Conservation (phyloP, 2,888 invertebrate species). For the Zele albiditarsus region DNA sequence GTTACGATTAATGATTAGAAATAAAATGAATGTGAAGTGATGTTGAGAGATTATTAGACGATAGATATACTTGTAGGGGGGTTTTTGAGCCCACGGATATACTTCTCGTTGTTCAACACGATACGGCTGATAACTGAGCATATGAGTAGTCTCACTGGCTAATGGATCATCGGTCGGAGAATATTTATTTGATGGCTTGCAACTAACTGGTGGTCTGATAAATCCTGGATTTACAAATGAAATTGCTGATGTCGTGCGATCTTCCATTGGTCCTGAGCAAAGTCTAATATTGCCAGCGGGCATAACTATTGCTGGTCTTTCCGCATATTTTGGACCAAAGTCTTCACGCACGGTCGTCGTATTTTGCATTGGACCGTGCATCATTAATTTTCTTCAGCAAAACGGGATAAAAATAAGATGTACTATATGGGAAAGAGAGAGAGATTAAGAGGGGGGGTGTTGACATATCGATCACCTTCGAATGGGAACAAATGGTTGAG, state of each 20-base stretch:
- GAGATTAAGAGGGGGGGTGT: background rate
- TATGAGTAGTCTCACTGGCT: slow-evolving; percentile 66
- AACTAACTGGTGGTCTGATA: slow-evolving; percentile 60
- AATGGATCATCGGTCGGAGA: slow-evolving; percentile 60
- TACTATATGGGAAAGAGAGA: background rate
- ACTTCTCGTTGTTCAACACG: slow-evolving; percentile 59
- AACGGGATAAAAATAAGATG: background rate
- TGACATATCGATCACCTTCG: slow-evolving; percentile 54
- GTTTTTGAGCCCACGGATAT: slow-evolving; percentile 67
- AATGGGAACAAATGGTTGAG: slow-evolving; percentile 62
- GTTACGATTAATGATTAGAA: background rate
- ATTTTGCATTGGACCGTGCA: slow-evolving; percentile 63
- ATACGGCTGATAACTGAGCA: slow-evolving; percentile 68
- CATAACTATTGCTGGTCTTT: slow-evolving; percentile 60
- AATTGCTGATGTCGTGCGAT: slow-evolving; percentile 59
- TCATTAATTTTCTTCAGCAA: slow-evolving; percentile 27
- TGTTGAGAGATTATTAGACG: background rate
- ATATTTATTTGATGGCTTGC: slow-evolving; percentile 64
- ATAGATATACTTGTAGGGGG: slow-evolving; percentile 58
- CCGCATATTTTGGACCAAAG: slow-evolving; percentile 59
- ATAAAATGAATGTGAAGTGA: background rate
- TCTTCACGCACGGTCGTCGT: slow-evolving; percentile 66
- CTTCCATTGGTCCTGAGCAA: slow-evolving; percentile 59
- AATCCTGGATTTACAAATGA: slow-evolving; percentile 65
- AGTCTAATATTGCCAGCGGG: slow-evolving; percentile 64